Evolutionary conservation across 2,888 invertebrate species (phyloP).

Genomic region (Blastobasis adustella): DNA sequence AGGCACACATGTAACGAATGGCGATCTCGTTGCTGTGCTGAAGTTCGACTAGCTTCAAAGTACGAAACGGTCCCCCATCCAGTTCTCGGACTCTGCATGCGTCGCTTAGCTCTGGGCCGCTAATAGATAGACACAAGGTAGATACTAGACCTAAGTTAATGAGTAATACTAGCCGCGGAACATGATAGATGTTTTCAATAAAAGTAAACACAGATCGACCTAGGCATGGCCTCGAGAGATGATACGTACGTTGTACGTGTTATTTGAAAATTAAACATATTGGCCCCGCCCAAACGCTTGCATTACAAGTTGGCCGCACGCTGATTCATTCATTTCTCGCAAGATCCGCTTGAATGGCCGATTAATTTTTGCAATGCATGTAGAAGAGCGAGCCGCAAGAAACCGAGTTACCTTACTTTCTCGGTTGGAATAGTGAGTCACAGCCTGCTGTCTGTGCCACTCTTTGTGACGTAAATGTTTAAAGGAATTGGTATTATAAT

Average conservation of each 20-base stretch:
- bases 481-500: slow-evolving; percentile 11
- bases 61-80: too few relatives aligned
- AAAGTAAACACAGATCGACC: slow-evolving; percentile 12
- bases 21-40: too few relatives aligned
- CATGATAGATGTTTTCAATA: background rate
- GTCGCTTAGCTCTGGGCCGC: too few relatives aligned
- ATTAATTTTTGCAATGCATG: slow-evolving; percentile 11
- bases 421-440: background rate
- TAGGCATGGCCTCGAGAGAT: slow-evolving; percentile 6
- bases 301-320: slow-evolving; percentile 14
- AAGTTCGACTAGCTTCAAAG: too few relatives aligned
- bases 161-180: too few relatives aligned
- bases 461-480: slow-evolving; percentile 12
- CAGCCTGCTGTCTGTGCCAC: slow-evolving; percentile 12
- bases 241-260: background rate
- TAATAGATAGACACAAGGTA: too few relatives aligned
- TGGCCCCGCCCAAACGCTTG: slow-evolving; percentile 1
- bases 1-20: too few relatives aligned
- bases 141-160: too few relatives aligned
- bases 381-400: slow-evolving; percentile 10
- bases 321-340: slow-evolving; percentile 50
- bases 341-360: slow-evolving; percentile 25
- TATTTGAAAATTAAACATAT: slow-evolving; percentile 3
- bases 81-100: too few relatives aligned
- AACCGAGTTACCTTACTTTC: too few relatives aligned